Conservation (phyloP, 2,888 invertebrate species). For the Bhutanitis thaidina region DNA sequence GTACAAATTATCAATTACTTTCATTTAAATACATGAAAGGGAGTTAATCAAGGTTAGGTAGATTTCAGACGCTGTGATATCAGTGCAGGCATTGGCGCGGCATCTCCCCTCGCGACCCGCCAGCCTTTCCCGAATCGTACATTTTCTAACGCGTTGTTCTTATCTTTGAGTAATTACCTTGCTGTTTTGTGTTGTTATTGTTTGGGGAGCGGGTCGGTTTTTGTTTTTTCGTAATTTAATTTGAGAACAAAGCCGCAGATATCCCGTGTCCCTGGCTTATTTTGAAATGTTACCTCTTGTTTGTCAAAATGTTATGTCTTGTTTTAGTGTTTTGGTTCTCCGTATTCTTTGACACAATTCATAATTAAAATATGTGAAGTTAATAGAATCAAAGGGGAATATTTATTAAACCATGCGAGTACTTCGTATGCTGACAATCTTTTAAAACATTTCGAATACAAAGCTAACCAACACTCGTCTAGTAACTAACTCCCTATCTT, state of each 20-base stretch:
- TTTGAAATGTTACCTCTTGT: slow-evolving; percentile 2
- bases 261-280: slow-evolving; percentile 14
- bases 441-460: too few species aligned
- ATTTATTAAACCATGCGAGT: too few species aligned
- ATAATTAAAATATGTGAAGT: too few species aligned
- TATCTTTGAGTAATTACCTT: slow-evolving; percentile 66
- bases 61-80: slow-evolving; percentile 29
- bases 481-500: too few species aligned
- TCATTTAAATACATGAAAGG: slow-evolving; percentile 19
- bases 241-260: slow-evolving; percentile 13
- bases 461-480: too few species aligned
- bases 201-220: slow-evolving; percentile 35
- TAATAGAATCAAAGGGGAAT: too few species aligned
- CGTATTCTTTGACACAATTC: too few species aligned
- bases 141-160: slow-evolving; percentile 56
- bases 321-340: too few species aligned
- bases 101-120: slow-evolving; percentile 23
- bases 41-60: slow-evolving; percentile 30
- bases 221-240: slow-evolving; percentile 32
- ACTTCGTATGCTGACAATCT: too few species aligned
- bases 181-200: slow-evolving; percentile 57
- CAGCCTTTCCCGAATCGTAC: slow-evolving; percentile 40
- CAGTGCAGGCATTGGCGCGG: slow-evolving; percentile 23
- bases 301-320: slow-evolving; percentile 3
- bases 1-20: slow-evolving; percentile 15